phyloP scores from a whole-genome alignment of 2,888 invertebrate species.

The Petrolisthes manimaculis region DNA sequence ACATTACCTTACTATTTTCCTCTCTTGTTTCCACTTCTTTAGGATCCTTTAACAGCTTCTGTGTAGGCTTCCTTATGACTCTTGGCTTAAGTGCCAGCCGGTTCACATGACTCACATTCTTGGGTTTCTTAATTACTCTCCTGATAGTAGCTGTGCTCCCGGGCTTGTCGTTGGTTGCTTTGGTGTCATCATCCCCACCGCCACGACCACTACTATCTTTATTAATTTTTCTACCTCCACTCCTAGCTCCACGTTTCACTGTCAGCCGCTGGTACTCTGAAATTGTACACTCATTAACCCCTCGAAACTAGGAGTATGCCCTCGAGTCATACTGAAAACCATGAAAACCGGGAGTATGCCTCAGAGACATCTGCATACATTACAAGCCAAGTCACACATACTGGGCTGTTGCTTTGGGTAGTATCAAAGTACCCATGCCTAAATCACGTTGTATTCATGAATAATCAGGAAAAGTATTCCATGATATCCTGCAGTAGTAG shows the following conservation, averaged over 20 bases:
- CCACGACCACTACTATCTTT: constrained; percentile 24
- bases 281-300: neutral
- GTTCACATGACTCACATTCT: constrained; percentile 48
- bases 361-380: too few relatives aligned
- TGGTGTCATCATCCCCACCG: constrained; percentile 15
- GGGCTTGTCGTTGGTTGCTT: constrained; percentile 30
- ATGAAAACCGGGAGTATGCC: too few relatives aligned
- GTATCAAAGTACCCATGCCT: too few relatives aligned
- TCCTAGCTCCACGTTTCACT: constrained; percentile 38
- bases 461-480: too few relatives aligned
- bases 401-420: too few relatives aligned
- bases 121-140: constrained; percentile 52
- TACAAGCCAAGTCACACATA: too few relatives aligned
- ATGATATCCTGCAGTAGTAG: too few relatives aligned
- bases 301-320: too few relatives aligned
- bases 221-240: constrained; percentile 22
- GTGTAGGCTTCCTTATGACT: constrained; percentile 44
- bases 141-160: constrained; percentile 56
- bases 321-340: too few relatives aligned
- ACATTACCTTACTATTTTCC: too few relatives aligned
- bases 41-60: constrained; percentile 48
- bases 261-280: constrained; percentile 47
- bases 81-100: constrained; percentile 50
- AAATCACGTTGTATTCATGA: too few relatives aligned
- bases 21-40: constrained; percentile 30